A percentile compares a stretch with the other conserved stretches of the same genome.
Conservation (phyloP, 2,888 invertebrate species). For the Lasioglossum villosulum region DNA sequence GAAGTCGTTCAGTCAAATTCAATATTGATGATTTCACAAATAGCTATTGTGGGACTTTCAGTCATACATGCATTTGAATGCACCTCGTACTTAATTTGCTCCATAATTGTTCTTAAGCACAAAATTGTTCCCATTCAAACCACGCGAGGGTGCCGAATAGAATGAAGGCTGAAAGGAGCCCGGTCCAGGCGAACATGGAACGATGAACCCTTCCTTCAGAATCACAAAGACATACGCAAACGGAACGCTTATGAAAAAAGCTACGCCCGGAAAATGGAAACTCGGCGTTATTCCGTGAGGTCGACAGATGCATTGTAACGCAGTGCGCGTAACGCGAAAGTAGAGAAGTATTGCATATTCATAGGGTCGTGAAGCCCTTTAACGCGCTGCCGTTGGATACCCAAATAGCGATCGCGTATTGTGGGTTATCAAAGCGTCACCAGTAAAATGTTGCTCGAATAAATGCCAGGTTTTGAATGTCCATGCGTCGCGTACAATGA, state of each 20-base stretch:
- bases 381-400: conserved; percentile 52
- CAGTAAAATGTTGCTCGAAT: conserved; percentile 57
- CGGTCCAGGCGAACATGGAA: neutral
- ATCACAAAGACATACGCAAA: neutral
- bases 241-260: neutral
- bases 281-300: conserved; percentile 55
- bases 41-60: neutral
- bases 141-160: neutral
- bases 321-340: conserved; percentile 61
- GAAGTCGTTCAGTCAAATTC: too few relatives aligned
- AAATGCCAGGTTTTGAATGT: conserved; percentile 46
- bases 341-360: conserved; percentile 68
- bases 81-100: neutral
- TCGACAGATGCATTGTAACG: conserved; percentile 48
- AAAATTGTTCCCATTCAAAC: neutral
- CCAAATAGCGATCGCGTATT: conserved; percentile 64
- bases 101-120: neutral
- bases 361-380: conserved; percentile 61
- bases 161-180: conserved; percentile 6
- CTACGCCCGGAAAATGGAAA: conserved; percentile 32
- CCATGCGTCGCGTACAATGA: conserved; percentile 22
- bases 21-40: neutral
- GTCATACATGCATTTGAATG: neutral
- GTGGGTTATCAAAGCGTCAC: conserved; percentile 63
- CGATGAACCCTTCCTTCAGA: neutral